Conservation (phyloP, 2,888 invertebrate species). For the Empis livida region DNA sequence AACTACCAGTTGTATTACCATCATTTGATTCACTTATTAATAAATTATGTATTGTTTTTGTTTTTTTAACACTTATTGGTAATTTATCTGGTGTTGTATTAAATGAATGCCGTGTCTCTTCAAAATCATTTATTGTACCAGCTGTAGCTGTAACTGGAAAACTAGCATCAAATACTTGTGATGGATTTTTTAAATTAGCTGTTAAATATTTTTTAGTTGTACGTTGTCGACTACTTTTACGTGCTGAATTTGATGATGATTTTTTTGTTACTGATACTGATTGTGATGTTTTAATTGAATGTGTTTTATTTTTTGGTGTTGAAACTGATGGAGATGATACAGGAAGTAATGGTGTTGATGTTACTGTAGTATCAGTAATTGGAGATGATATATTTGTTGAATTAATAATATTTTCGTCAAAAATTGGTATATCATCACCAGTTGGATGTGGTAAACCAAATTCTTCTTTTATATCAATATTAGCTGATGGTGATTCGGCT, state of each 20-base stretch:
- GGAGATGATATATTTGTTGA: no score
- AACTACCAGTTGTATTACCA: constrained; percentile 14
- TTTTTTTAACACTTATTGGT: background rate
- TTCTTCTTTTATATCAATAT: constrained; percentile 1
- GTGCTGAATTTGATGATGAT: constrained; percentile 23
- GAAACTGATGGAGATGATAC: background rate
- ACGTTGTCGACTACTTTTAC: constrained; percentile 30
- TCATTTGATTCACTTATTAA: constrained; percentile 4
- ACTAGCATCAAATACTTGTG: constrained; percentile 8
- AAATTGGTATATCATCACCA: background rate
- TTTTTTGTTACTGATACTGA: constrained; percentile 35
- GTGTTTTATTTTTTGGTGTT: constrained; percentile 17
- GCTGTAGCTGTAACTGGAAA: constrained; percentile 6
- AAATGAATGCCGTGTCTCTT: constrained; percentile 28
- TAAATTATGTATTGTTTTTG: constrained; percentile 7
- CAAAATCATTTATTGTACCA: constrained; percentile 18
- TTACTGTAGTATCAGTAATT: background rate
- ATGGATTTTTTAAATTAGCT: constrained; percentile 6
- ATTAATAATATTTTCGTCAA: background rate
- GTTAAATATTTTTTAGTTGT: constrained; percentile 26
- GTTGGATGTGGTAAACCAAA: background rate
- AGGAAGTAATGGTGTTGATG: background rate
- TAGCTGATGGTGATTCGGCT: constrained; percentile 4
- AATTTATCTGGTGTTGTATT: constrained; percentile 23
- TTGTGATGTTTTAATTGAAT: constrained; percentile 14